Base-by-base conservation (phyloP, 1,140 invertebrate species). In the Zaprionus camerounensis region DNA sequence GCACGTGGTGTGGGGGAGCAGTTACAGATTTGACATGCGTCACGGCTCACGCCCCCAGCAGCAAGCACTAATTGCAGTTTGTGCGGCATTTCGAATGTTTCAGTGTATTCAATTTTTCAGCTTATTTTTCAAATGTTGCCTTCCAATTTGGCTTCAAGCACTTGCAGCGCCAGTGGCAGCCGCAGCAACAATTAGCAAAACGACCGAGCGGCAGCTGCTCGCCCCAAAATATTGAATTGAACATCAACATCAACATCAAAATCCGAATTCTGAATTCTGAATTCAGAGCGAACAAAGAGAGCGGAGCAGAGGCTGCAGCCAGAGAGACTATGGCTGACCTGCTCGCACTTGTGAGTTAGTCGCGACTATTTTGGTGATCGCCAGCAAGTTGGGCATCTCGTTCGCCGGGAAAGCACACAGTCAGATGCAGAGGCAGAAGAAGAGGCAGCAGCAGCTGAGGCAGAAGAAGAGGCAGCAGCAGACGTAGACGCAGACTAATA, bases 11-110 rank as follows among this genome's bases (percentile, higher is more conserved):
- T 62, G 44, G 46, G 44, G 26, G 41, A 51, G 24, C 61, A 74
- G 85, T 88, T 76, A 83, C 67, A 76, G 78, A 80, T 83, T 80
- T 87, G 80, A 87, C 70, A 76, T 58, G 80, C 77, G 73, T 77
- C 83, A 77, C 76, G 82, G 76, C 63, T 82, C 68, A 72, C 57
- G 56, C 46, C 69, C 72, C 67, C 72, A 70, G 76, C 26, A 72
- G 59, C 69, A 56, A 65, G 38, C 64, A 82, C 83, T 86, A 86
- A 86, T 86, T 86, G 83, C 83, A 80, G 58, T 73, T 63, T 61
- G 46, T 68, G 67, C 71, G 49, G 53, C 49, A 65, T 69, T 24
- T 34, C 31, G 28, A 36, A 31, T 31, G 22, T 56, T 6, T 51
- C 6, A 26, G 22, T 55, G 9, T 55, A 6, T 55, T 55, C 24